Percentiles rank a stretch among this genome's conserved stretches.
Conservation (phyloP, 2,113 vertebrate species). For the Zosterops borbonicus region DNA sequence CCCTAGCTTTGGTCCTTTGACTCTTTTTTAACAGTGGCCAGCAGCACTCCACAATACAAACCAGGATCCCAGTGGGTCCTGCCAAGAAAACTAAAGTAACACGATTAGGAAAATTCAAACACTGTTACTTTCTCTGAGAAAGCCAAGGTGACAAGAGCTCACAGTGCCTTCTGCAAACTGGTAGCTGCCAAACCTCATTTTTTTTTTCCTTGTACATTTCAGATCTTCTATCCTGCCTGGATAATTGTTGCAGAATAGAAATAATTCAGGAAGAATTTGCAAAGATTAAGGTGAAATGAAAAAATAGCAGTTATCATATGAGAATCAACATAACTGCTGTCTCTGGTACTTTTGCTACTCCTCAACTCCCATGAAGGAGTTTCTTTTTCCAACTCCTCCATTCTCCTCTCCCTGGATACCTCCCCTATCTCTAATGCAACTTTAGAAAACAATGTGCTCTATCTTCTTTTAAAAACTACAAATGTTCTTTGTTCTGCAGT, state of each 20-base stretch:
- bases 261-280: constrained; percentile 1
- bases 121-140: background rate
- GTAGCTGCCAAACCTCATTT: background rate
- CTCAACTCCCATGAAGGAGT: background rate
- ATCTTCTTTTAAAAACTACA: background rate
- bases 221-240: background rate
- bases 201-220: constrained; percentile 7
- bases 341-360: background rate
- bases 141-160: background rate
- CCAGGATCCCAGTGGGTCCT: background rate
- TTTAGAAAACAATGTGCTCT: background rate
- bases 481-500: background rate
- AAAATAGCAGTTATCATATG: background rate
- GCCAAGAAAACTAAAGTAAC: background rate
- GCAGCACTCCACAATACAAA: background rate
- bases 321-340: background rate
- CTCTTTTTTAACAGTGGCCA: background rate
- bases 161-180: background rate
- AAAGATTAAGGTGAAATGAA: constrained; percentile 34
- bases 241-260: constrained; percentile 24
- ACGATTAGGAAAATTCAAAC: background rate
- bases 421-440: background rate
- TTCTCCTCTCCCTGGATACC: background rate
- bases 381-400: background rate
- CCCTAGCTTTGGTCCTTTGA: constrained; percentile 20